Percentiles rank a stretch among this genome's conserved stretches.
Conservation (phyloP, 2,888 invertebrate genomes). For the Octonoba sinensis region DNA sequence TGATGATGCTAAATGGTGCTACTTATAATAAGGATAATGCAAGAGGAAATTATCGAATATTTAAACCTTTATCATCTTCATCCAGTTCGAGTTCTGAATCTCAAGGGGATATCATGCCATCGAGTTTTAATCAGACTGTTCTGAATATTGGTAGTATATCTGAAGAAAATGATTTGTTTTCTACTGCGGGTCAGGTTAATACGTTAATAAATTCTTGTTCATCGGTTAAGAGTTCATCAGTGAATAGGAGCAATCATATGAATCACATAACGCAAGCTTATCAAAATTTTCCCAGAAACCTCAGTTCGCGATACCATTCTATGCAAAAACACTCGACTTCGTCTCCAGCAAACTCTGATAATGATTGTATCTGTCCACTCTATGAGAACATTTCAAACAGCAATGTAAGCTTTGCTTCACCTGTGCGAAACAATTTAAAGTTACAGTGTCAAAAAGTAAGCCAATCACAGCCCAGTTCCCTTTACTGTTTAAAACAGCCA, state of each 20-base stretch:
- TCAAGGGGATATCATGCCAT: slow-evolving; percentile 40
- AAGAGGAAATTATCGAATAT: slow-evolving; percentile 12
- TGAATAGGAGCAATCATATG: slow-evolving; percentile 34
- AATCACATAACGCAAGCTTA: slow-evolving; percentile 54
- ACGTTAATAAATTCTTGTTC: slow-evolving; percentile 35
- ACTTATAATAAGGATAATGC: slow-evolving; percentile 32
- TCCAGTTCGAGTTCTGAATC: slow-evolving; percentile 58
- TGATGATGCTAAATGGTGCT: slow-evolving; percentile 37
- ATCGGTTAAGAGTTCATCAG: slow-evolving; percentile 19
- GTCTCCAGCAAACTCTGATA: slow-evolving; percentile 32
- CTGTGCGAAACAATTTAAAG: slow-evolving; percentile 34
- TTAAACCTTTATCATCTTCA: slow-evolving; percentile 43
- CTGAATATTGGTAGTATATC: slow-evolving; percentile 49
- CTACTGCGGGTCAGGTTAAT: slow-evolving; percentile 25
- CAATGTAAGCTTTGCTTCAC: slow-evolving; percentile 21
- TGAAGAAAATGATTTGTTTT: slow-evolving; percentile 41
- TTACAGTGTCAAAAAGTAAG: slow-evolving; percentile 31
- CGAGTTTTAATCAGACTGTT: slow-evolving; percentile 40
- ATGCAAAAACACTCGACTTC: slow-evolving; percentile 24
- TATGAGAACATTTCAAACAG: slow-evolving; percentile 33
- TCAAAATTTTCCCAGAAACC: slow-evolving; percentile 64
- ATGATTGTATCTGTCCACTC: slow-evolving; percentile 32
- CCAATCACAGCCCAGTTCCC: slow-evolving; percentile 32
- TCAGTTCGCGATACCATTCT: slow-evolving; percentile 54
- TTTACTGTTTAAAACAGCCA: slow-evolving; percentile 37